Evolutionary conservation across 2,888 invertebrate species (phyloP).

Genomic region (Napeogenes sylphis): DNA sequence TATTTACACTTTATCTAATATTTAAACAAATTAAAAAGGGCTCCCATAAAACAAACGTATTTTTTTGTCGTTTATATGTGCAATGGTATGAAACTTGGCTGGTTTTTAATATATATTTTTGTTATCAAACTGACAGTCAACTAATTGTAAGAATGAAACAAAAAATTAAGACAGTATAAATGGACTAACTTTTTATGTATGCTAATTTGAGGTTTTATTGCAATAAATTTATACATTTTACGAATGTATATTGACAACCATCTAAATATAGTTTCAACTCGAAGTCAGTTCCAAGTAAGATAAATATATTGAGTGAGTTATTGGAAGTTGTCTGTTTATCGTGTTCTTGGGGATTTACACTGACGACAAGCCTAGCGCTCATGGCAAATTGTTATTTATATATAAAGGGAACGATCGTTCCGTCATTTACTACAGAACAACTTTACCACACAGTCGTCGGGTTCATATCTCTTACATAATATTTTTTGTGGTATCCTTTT

Average conservation of each 20-base stretch:
- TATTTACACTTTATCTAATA: too few relatives aligned
- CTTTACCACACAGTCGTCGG: constrained; percentile 10
- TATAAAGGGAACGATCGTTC: constrained; percentile 13
- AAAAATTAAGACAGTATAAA: too few relatives aligned
- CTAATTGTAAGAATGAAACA: too few relatives aligned
- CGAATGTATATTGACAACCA: background rate
- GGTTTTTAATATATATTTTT: too few relatives aligned
- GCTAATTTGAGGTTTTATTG: too few relatives aligned
- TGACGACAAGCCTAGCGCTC: constrained; percentile 14
- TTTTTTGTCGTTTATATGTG: too few relatives aligned
- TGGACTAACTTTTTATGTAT: too few relatives aligned
- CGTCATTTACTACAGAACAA: constrained; percentile 17
- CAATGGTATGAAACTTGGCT: too few relatives aligned
- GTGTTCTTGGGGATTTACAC: constrained; percentile 22
- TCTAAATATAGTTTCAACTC: background rate
- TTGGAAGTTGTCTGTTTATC: constrained; percentile 18
- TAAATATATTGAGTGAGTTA: constrained; percentile 10
- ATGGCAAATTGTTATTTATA: constrained; percentile 20
- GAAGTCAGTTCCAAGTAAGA: constrained; percentile 13
- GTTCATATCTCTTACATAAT: constrained; percentile 1
- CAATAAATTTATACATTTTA: background rate
- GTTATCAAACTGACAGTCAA: too few relatives aligned
- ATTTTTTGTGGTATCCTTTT: constrained; percentile 4
- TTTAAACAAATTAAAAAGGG: too few relatives aligned
- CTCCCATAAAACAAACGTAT: too few relatives aligned